A percentile compares a stretch with the other conserved stretches of the same genome.
Evolutionary conservation across 2,888 invertebrate genomes (phyloP).

Genomic region (Acanthosepion lycidas): DNA sequence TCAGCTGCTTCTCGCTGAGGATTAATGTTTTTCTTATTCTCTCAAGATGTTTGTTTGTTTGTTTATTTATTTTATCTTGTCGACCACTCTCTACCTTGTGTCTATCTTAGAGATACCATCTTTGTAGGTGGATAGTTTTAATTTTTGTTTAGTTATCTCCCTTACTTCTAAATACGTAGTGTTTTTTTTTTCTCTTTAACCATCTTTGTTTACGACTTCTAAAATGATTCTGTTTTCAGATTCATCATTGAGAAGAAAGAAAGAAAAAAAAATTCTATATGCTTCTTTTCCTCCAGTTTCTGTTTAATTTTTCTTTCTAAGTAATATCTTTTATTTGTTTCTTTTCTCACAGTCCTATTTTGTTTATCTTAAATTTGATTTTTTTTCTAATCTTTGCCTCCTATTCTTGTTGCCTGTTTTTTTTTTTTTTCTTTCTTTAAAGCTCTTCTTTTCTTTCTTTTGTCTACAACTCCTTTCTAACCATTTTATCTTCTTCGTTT

Average conservation of each 20-base stretch:
- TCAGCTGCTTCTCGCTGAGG: background rate
- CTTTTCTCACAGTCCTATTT: too few species aligned
- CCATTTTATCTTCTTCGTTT: background rate
- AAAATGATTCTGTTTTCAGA: too few species aligned
- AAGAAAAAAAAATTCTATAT: too few species aligned
- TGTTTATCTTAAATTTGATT: too few species aligned
- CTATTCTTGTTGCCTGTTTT: too few species aligned
- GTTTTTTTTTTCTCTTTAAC: background rate
- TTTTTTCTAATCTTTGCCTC: too few species aligned
- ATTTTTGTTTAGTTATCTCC: background rate
- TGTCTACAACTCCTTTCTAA: background rate
- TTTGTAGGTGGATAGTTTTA: slow-evolving; percentile 11
- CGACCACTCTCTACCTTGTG: slow-evolving; percentile 11
- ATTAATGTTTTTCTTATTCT: slow-evolving; percentile 8
- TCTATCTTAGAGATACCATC: background rate
- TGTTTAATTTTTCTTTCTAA: too few species aligned
- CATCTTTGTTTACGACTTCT: background rate
- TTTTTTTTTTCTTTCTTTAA: background rate
- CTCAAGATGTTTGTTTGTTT: background rate
- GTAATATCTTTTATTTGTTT: too few species aligned
- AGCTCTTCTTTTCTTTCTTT: background rate
- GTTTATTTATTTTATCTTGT: background rate
- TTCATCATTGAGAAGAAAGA: too few species aligned
- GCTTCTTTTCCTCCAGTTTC: too few species aligned
- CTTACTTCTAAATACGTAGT: background rate